Evolutionary conservation across 2,113 vertebrate genomes (phyloP).

Genomic region (Aegotheles bennettii): DNA sequence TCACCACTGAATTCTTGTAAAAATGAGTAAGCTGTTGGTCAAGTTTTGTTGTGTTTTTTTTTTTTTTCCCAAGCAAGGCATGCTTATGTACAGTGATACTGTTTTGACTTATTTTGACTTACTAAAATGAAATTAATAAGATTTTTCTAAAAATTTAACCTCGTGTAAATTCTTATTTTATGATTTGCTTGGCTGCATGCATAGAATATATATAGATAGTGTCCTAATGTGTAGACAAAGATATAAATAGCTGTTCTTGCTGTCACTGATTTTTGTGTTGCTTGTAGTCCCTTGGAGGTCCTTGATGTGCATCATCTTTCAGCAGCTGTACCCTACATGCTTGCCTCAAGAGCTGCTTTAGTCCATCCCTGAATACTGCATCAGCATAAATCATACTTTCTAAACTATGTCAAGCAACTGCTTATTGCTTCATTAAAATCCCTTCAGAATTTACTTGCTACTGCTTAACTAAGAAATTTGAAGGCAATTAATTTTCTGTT

Average conservation of each 20-base stretch:
- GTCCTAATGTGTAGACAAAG: neutral
- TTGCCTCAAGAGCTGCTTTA: neutral
- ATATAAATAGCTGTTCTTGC: neutral
- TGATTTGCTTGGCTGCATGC: neutral
- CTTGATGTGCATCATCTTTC: neutral
- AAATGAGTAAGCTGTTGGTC: neutral
- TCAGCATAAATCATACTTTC: neutral
- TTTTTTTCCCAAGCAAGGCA: neutral
- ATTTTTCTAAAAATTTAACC: neutral
- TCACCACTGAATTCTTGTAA: neutral
- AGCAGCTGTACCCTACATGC: neutral
- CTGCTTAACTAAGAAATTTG: neutral
- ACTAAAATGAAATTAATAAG: neutral
- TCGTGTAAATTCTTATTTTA: neutral
- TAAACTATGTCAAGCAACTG: neutral
- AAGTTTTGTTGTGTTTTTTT: neutral
- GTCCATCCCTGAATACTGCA: neutral
- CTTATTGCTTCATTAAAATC: neutral
- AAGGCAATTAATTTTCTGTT: neutral
- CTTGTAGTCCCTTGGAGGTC: neutral
- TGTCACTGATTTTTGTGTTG: neutral
- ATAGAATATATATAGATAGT: neutral
- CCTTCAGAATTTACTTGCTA: neutral
- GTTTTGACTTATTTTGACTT: neutral
- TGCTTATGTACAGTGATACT: rapidly evolving